Percentiles rank a stretch among this genome's conserved stretches.
Conservation (phyloP, 23 tunicate species). For the Trididemnum miniatum region DNA sequence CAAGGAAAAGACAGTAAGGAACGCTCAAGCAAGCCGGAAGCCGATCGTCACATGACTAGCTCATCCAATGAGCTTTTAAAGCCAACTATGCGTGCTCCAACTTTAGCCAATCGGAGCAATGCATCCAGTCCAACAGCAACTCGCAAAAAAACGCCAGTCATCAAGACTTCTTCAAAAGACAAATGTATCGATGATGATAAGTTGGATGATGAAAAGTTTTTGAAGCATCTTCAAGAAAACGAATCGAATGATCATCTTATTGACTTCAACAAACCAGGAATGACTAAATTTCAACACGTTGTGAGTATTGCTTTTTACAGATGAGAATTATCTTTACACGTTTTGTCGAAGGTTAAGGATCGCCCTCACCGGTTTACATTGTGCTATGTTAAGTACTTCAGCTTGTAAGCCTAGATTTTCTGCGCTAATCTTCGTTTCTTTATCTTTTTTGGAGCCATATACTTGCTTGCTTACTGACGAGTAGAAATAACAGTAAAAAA, state of each 20-base stretch:
- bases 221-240: conserved; percentile 19
- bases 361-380: too few species aligned
- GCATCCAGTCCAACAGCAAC: background rate
- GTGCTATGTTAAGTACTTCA: too few species aligned
- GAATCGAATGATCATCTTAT: conserved; percentile 30
- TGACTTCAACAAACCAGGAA: conserved; percentile 43
- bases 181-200: too few species aligned
- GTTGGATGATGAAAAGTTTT: background rate
- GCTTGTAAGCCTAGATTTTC: too few species aligned
- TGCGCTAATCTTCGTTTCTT: too few species aligned
- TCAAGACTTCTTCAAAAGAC: background rate
- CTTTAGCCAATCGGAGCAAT: background rate
- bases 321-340: too few species aligned
- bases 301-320: too few species aligned
- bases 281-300: conserved; percentile 31
- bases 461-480: too few species aligned
- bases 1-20: background rate
- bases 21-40: conserved; percentile 47
- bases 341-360: too few species aligned
- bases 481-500: too few species aligned
- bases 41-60: conserved; percentile 42
- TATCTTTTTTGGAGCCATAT: too few species aligned
- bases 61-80: background rate
- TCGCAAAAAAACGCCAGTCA: background rate
- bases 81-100: background rate